Percentiles rank a stretch among this genome's conserved stretches.
Conservation (phyloP, 2,113 vertebrate genomes). For the Festucalex cinctus region DNA sequence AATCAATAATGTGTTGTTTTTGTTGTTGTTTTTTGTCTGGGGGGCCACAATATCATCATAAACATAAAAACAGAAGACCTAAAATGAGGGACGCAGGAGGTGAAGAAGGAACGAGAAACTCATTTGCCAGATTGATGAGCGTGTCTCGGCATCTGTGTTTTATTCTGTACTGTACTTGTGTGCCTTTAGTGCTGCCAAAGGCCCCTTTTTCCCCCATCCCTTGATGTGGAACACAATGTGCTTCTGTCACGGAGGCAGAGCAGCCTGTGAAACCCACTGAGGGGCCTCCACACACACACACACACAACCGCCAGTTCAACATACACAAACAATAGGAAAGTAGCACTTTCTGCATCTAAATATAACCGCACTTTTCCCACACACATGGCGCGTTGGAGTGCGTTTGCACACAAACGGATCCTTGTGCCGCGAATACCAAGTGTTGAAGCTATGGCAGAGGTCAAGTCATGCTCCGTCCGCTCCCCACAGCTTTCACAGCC, state of each 20-base stretch:
- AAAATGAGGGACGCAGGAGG: neutral
- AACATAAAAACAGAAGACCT: neutral
- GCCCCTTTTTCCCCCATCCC: constrained; percentile 86
- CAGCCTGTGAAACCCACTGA: constrained; percentile 53
- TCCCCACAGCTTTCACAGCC: constrained; percentile 84
- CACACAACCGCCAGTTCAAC: constrained; percentile 24
- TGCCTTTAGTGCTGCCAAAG: constrained; percentile 80
- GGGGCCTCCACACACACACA: constrained; percentile 51
- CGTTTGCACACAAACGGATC: constrained; percentile 72
- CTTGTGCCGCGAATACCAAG: constrained; percentile 84
- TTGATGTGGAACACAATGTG: constrained; percentile 87
- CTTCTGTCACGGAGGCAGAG: constrained; percentile 76
- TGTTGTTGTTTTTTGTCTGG: too few species aligned
- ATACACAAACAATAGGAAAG: constrained; percentile 19
- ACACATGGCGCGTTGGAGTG: neutral
- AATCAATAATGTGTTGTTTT: too few species aligned
- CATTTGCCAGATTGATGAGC: constrained; percentile 21
- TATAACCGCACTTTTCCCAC: neutral
- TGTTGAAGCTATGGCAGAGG: constrained; percentile 83
- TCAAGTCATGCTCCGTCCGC: constrained; percentile 86
- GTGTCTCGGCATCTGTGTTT: constrained; percentile 43
- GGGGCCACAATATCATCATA: too few species aligned
- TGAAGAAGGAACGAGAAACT: neutral
- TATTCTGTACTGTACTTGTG: constrained; percentile 35
- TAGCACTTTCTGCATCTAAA: constrained; percentile 8